A percentile compares a stretch with the other conserved stretches of the same genome.
phyloP scores from a whole-genome alignment of 2,888 invertebrate species.

The Sipunculus nudus region DNA sequence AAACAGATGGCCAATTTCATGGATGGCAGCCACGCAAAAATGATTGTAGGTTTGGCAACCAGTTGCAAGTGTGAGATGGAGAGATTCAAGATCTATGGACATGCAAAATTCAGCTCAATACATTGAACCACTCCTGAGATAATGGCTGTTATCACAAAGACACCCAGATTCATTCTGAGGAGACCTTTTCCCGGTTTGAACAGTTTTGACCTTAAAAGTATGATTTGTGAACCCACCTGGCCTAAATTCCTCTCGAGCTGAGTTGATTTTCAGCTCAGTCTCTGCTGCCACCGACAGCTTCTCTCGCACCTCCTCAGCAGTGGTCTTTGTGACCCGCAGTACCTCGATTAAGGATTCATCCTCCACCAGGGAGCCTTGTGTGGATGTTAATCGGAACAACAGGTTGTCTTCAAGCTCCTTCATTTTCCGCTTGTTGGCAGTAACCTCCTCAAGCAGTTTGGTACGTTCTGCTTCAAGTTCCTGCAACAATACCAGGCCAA shows the following conservation, averaged over 20 bases:
- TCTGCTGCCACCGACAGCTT: conserved; percentile 91
- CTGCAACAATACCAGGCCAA: conserved; percentile 45
- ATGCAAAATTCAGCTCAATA: too few species aligned
- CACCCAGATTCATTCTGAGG: too few species aligned
- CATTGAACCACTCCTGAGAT: too few species aligned
- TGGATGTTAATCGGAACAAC: conserved; percentile 88
- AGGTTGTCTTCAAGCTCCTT: conserved; percentile 94
- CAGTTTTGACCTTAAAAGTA: too few species aligned
- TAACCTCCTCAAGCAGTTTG: conserved; percentile 91
- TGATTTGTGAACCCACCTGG: conserved; percentile 73
- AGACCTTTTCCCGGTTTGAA: too few species aligned
- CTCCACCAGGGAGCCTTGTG: conserved; percentile 92
- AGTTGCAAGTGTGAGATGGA: too few species aligned
- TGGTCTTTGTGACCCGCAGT: conserved; percentile 60
- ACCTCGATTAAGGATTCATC: conserved; percentile 88
- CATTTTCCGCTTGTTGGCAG: conserved; percentile 95
- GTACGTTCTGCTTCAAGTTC: conserved; percentile 95
- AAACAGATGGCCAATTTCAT: too few species aligned
- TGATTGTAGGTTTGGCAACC: too few species aligned
- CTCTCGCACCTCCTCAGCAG: conserved; percentile 91
- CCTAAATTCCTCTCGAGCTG: conserved; percentile 93
- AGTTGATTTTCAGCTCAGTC: conserved; percentile 92
- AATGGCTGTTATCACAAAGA: too few species aligned
- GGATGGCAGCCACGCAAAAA: too few species aligned
- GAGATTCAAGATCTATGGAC: too few species aligned